Evolutionary conservation across 2,113 vertebrate species (phyloP), one percentile per base, ranked within the genome.

Genomic region (Cyanistes caeruleus): DNA sequence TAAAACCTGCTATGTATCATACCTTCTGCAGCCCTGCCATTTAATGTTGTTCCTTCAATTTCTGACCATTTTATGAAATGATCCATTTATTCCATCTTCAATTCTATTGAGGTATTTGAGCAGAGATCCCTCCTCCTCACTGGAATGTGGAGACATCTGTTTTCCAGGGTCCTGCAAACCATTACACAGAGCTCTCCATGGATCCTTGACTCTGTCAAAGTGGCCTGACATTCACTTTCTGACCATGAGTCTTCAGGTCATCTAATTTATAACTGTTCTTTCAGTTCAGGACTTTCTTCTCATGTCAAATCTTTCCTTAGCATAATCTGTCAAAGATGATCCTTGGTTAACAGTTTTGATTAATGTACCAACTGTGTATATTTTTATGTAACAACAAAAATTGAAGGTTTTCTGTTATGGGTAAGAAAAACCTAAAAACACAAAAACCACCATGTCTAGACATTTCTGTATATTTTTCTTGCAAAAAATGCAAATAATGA

Each of bases 191-290:
- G 23, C 24, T 84, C 65, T 67, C 37, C 2, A 2, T 43, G 68
- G 37, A 73, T 64, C 28, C 87, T 49, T 53, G 51, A 56, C 49
- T 89, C 64, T 46, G 11, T 30, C 25, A 53, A 31, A 77, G 43
- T 28, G 28, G 72, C 56, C 52, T 75, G 68, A 58, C 70, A 60
- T 69, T 89, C 65, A 72, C 30, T 64, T 23, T 52, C 55, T 9
- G 17, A 60, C 37, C 76, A 55, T 0, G 2, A 72, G 48, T 46
- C 77, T 84, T 80, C 51, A 70, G 82, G 51, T 89, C 46, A 83
- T 84, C 70, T 93, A 95, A 93, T 96, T 96, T 95, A 94, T 94
- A 90, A 84, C 78, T 87, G 28, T 64, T 90, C 35, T 75, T 55
- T 67, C 60, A 84, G 69, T 78, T 89, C 75, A 87, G 89, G 70